A percentile compares a stretch with the other conserved stretches of the same genome.
These are phyloP conservation scores for Ginglymostoma cirratum DNA, from an alignment of 2,113 vertebrate genomes.

Conservation along the genomic window DNA sequence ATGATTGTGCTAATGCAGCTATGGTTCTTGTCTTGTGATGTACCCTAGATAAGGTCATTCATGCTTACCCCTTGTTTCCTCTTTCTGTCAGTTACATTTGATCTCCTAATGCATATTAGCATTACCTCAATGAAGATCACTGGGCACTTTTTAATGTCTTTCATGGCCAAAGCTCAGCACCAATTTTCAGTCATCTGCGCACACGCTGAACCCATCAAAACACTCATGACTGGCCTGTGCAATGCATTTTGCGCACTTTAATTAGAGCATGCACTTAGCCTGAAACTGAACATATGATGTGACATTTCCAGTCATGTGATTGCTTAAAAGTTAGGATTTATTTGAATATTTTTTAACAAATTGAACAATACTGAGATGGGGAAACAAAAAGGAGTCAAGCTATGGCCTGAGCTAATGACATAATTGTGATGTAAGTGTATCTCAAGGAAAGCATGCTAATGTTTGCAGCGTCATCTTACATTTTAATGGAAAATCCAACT, in stretches of 20 bases:
- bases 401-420: too few relatives aligned
- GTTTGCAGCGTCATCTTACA: not conserved
- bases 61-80: conserved; percentile 44
- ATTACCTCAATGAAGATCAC: conserved; percentile 59
- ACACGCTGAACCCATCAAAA: conserved; percentile 14
- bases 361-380: not conserved
- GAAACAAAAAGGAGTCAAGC: not conserved
- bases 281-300: not conserved
- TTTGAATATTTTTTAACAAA: not conserved
- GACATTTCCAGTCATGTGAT: not conserved
- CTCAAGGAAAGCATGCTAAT: not conserved
- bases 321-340: not conserved
- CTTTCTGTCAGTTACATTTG: conserved; percentile 53
- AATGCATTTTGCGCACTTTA: not conserved
- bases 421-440: not conserved
- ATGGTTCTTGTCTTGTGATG: conserved; percentile 46
- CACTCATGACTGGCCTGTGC: not conserved
- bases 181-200: conserved; percentile 22
- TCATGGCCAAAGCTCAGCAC: conserved; percentile 43
- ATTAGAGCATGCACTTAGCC: not conserved
- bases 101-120: conserved; percentile 53
- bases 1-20: conserved; percentile 65
- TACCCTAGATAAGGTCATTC: conserved; percentile 38
- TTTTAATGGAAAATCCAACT: not conserved
- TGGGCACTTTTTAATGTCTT: conserved; percentile 54